These are phyloP conservation scores for Perca flavescens DNA, from an alignment of 2,113 vertebrate species.

Conservation along the genomic window DNA sequence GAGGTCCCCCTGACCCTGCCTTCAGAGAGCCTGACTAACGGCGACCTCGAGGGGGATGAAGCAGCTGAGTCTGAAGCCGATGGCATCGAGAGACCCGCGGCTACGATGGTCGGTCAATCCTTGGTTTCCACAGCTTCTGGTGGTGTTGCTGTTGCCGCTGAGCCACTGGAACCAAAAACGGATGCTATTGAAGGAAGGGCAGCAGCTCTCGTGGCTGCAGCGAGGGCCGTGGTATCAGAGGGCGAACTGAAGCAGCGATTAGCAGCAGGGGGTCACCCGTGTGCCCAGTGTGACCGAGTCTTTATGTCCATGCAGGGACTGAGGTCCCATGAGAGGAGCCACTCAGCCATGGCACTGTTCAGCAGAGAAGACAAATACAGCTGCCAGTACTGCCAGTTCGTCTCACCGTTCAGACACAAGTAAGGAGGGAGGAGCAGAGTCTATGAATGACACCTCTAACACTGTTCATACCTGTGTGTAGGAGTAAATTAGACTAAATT, in stretches of 20 bases:
- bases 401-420: conserved; percentile 99
- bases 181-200: conserved; percentile 37
- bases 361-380: conserved; percentile 95
- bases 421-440: conserved; percentile 79
- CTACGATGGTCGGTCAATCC: conserved; percentile 3
- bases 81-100: conserved; percentile 41
- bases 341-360: conserved; percentile 94
- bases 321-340: conserved; percentile 98
- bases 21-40: conserved; percentile 72
- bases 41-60: conserved; percentile 66
- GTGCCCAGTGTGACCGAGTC: conserved; percentile 94
- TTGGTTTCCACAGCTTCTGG: conserved; percentile 20
- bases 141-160: conserved; percentile 17
- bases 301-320: conserved; percentile 99
- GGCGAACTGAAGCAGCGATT: conserved; percentile 88
- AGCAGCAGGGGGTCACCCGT: conserved; percentile 91
- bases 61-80: conserved; percentile 39
- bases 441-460: neutral
- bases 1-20: conserved; percentile 73
- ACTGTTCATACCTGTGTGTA: neutral
- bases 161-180: conserved; percentile 42
- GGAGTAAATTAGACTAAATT: neutral
- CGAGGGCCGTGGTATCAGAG: conserved; percentile 69
- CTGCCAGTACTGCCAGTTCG: conserved; percentile 99
- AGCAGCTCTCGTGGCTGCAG: conserved; percentile 64